These are phyloP conservation scores for Nothocercus nigrocapillus DNA, from an alignment of 2,113 vertebrate genomes.

Conservation along the genomic window DNA sequence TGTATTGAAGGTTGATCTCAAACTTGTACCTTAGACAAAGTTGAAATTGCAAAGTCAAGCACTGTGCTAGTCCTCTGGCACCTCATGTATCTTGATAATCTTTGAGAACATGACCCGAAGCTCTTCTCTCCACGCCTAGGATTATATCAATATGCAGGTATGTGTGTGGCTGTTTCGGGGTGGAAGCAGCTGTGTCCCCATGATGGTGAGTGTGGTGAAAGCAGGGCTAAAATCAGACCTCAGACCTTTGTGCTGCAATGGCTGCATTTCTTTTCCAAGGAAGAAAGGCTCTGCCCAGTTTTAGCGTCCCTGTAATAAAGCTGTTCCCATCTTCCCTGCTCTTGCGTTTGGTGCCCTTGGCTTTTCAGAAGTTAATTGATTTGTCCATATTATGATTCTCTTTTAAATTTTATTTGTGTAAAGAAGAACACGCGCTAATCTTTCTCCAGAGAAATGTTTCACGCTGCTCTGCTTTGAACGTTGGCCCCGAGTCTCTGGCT, in stretches of 20 bases:
- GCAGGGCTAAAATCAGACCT: not conserved
- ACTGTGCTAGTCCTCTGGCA: not conserved
- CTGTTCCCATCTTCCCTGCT: not conserved
- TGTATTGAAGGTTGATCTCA: not conserved
- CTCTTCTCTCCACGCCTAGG: not conserved
- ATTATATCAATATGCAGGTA: not conserved
- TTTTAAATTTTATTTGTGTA: slow-evolving; percentile 57
- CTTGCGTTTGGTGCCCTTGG: slow-evolving; percentile 16
- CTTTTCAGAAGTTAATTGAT: slow-evolving; percentile 61
- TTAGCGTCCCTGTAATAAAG: not conserved
- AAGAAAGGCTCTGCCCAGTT: not conserved
- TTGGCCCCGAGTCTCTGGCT: not conserved
- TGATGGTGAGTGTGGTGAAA: fast-evolving
- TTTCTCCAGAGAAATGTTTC: slow-evolving; percentile 51
- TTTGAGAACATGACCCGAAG: not conserved
- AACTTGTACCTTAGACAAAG: not conserved
- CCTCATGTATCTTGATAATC: not conserved
- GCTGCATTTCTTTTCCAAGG: not conserved
- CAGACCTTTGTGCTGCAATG: not conserved
- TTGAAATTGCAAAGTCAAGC: not conserved
- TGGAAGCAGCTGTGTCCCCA: not conserved
- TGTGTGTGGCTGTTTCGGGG: not conserved
- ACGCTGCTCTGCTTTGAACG: slow-evolving; percentile 10
- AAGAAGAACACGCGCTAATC: slow-evolving; percentile 14
- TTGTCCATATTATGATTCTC: slow-evolving; percentile 34